A percentile compares a stretch with the other conserved stretches of the same genome.
Evolutionary conservation across 2,797 vertebrate species (phyloP).

Genomic region (Ctenopoma kingsleyae): DNA sequence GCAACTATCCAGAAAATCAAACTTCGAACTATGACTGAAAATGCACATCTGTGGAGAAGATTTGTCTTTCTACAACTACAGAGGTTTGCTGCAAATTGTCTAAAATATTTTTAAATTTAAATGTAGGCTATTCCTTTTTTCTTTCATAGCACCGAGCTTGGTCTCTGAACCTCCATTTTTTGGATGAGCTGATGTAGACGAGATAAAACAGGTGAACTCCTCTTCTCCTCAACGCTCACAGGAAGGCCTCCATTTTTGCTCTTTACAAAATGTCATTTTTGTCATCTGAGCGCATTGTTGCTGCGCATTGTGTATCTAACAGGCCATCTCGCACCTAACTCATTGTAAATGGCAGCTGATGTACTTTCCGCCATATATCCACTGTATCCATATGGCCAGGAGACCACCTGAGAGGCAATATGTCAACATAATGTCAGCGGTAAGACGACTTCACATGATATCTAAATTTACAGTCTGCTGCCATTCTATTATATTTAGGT

Average conservation of each 20-base stretch:
- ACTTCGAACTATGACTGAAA: conserved; percentile 18
- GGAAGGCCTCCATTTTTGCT: conserved; percentile 17
- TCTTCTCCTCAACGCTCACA: conserved; percentile 1
- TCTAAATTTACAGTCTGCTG: conserved; percentile 76
- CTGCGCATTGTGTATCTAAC: conserved; percentile 49
- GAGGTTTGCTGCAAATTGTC: not conserved
- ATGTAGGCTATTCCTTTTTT: not conserved
- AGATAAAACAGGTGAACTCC: conserved; percentile 34
- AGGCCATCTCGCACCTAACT: conserved; percentile 57
- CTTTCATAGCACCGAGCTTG: conserved; percentile 5
- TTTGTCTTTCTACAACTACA: not conserved
- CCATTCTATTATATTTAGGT: conserved; percentile 61
- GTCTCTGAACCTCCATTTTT: conserved; percentile 10
- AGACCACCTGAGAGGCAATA: conserved; percentile 78
- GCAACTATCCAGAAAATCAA: conserved; percentile 39
- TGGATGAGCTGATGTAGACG: conserved; percentile 8
- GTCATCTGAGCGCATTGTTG: conserved; percentile 37
- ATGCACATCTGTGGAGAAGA: not conserved
- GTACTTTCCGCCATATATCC: conserved; percentile 58
- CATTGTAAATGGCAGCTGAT: conserved; percentile 67
- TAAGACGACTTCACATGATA: conserved; percentile 76
- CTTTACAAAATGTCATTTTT: conserved; percentile 1
- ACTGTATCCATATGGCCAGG: conserved; percentile 56
- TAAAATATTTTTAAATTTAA: not conserved
- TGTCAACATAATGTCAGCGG: conserved; percentile 78